phyloP scores from a whole-genome alignment of 2,888 invertebrate species.

The Acleris laterana region DNA sequence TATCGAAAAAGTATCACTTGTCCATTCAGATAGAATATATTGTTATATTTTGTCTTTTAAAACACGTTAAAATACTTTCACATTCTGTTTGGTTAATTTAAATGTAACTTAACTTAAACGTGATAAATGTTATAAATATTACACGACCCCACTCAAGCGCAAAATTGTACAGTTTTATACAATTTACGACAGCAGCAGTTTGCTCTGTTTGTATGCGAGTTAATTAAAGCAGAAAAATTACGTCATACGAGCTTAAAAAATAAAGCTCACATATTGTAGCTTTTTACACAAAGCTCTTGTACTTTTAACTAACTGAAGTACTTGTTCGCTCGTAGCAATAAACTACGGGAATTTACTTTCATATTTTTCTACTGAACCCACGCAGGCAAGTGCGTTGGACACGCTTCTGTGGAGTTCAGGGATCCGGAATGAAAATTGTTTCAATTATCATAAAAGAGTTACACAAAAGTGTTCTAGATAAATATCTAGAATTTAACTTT shows the following conservation, averaged over 20 bases:
- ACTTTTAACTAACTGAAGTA: conserved; percentile 37
- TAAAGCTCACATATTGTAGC: conserved; percentile 36
- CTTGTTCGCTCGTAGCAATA: conserved; percentile 32
- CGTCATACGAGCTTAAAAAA: conserved; percentile 38
- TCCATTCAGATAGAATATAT: no score
- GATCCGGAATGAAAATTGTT: neutral
- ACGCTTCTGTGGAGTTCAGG: neutral
- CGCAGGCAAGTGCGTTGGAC: neutral
- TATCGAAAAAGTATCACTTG: no score
- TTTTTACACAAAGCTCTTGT: conserved; percentile 37
- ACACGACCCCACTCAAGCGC: conserved; percentile 12
- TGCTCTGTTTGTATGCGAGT: conserved; percentile 35
- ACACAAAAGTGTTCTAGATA: neutral
- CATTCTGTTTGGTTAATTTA: neutral
- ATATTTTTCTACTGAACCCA: conserved; percentile 16
- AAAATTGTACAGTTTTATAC: conserved; percentile 27
- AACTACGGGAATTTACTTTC: conserved; percentile 27
- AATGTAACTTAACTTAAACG: neutral
- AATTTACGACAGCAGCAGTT: conserved; percentile 34
- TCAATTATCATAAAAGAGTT: neutral
- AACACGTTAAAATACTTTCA: neutral
- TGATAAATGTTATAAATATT: conserved; percentile 5
- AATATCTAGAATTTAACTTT: neutral
- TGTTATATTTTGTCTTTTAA: no score
- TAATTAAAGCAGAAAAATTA: conserved; percentile 38